These are phyloP conservation scores for Eunapius fragilis DNA, from an alignment of 37 sponge, comb jelly and placozoan genomes.

Conservation along the genomic window DNA sequence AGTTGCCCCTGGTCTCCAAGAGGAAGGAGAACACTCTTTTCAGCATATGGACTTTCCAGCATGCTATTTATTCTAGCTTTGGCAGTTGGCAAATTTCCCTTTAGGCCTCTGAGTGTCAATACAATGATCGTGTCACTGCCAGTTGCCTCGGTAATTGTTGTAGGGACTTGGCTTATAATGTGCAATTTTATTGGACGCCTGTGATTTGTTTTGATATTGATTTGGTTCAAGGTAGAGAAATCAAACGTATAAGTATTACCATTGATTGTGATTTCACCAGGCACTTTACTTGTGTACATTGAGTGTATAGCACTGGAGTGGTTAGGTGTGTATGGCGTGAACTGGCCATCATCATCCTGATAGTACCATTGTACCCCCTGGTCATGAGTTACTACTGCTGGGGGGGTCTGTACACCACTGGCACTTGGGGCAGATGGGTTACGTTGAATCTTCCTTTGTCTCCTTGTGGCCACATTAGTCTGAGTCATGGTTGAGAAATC, in stretches of 20 bases:
- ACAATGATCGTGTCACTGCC: not conserved
- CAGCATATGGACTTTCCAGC: not conserved
- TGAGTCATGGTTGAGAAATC: too few species aligned
- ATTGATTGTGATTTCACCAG: constrained; percentile 28
- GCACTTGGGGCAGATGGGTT: too few species aligned
- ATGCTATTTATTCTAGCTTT: not conserved
- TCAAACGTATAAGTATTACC: constrained; percentile 40
- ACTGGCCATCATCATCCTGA: constrained; percentile 30
- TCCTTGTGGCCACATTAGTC: too few species aligned
- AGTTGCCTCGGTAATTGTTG: not conserved
- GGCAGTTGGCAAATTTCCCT: constrained; percentile 18
- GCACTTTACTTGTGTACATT: constrained; percentile 21
- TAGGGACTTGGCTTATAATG: not conserved
- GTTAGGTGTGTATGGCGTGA: constrained; percentile 28
- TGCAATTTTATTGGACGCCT: constrained; percentile 8
- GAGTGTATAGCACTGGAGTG: constrained; percentile 50
- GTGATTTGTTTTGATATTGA: constrained; percentile 27
- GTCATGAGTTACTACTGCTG: not conserved
- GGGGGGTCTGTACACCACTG: too few species aligned
- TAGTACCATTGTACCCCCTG: constrained; percentile 46
- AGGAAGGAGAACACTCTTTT: not conserved
- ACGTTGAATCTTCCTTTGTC: too few species aligned
- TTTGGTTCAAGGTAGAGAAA: constrained; percentile 50
- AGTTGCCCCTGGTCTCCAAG: not conserved
- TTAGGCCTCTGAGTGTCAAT: constrained; percentile 30